These are phyloP conservation scores for Campoletis raptor DNA, from an alignment of 2,888 invertebrate genomes.

Conservation along the genomic window DNA sequence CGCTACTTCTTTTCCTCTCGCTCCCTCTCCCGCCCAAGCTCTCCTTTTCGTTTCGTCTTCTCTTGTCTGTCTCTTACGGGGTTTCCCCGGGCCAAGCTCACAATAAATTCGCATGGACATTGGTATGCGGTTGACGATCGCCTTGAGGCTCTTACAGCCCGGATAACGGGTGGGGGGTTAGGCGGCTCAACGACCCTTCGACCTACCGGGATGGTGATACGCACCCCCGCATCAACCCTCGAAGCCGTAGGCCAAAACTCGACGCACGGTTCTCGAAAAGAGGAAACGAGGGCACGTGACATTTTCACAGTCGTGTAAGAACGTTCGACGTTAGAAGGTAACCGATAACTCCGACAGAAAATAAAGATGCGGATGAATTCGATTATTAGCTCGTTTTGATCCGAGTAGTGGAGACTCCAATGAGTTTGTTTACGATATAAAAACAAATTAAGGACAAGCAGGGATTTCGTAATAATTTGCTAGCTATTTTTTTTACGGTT, in stretches of 20 bases:
- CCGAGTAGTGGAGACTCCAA: conserved; percentile 33
- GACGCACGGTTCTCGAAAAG: conserved; percentile 17
- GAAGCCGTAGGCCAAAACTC: conserved; percentile 55
- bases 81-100: conserved; percentile 55
- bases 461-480: not conserved
- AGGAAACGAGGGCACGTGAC: conserved; percentile 49
- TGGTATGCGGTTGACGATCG: conserved; percentile 73
- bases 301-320: conserved; percentile 53
- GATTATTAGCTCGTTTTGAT: conserved; percentile 52
- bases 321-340: conserved; percentile 23
- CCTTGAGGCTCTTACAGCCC: conserved; percentile 59
- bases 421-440: conserved; percentile 36
- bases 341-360: conserved; percentile 17
- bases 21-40: conserved; percentile 1
- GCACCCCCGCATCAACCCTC: conserved; percentile 44
- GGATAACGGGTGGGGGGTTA: conserved; percentile 40
- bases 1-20: conserved; percentile 1
- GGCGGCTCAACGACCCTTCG: conserved; percentile 55
- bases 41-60: conserved; percentile 6
- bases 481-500: not conserved
- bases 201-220: conserved; percentile 50
- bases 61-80: conserved; percentile 20
- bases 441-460: conserved; percentile 4
- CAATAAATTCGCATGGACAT: conserved; percentile 71
- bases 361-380: conserved; percentile 19